phyloP scores from a whole-genome alignment of 53 echinoderm and acorn worm species.

The Paracentrotus lividus region DNA sequence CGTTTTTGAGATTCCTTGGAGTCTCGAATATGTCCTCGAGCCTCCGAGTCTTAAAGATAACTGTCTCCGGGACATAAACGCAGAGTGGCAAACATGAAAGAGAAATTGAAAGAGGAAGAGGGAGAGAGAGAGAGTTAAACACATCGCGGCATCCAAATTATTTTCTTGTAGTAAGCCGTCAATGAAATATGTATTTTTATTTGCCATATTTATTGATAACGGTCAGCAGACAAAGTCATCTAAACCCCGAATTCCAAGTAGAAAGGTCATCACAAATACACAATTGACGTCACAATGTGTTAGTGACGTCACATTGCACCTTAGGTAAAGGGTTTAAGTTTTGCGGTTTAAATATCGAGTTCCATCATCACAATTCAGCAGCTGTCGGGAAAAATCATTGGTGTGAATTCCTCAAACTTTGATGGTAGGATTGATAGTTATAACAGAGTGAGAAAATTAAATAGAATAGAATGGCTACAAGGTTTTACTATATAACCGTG shows the following conservation, averaged over 20 bases:
- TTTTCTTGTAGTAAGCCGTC: not conserved
- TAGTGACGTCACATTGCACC: constrained; percentile 5
- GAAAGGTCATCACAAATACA: constrained; percentile 19
- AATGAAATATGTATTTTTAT: not conserved
- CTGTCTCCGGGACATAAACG: not conserved
- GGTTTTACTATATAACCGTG: no score
- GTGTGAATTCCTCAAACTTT: not conserved
- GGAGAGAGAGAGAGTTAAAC: not conserved
- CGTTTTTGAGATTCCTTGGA: no score
- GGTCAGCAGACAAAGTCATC: constrained; percentile 5
- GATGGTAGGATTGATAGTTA: not conserved
- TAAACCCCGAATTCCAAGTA: not conserved
- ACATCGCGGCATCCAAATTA: not conserved
- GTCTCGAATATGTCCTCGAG: no score
- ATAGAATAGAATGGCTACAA: no score
- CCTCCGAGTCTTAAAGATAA: not conserved
- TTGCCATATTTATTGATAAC: not conserved
- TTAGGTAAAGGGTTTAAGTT: not conserved
- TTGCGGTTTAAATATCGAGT: constrained; percentile 7
- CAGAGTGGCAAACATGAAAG: not conserved
- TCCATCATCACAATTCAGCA: constrained; percentile 6
- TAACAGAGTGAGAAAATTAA: not conserved
- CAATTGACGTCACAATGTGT: not conserved
- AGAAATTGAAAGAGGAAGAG: not conserved
- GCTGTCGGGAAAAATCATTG: not conserved